Base-by-base conservation (phyloP, 1,140 invertebrate species). In the Campoletis sonorensis region DNA sequence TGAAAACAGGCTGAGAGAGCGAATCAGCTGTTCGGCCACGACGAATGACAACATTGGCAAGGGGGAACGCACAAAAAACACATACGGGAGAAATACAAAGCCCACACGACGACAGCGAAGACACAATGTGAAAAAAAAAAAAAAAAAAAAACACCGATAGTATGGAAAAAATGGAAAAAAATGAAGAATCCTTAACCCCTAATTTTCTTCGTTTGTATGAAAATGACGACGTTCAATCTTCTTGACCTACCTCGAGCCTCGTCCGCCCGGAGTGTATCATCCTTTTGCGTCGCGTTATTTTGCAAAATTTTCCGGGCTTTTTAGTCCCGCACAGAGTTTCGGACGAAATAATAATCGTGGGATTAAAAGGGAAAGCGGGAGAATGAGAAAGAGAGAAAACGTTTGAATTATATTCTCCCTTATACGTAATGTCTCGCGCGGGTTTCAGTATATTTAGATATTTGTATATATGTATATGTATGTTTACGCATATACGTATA, bases 271-370 rank as follows among this genome's bases (percentile, higher is more conserved):
- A 91, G 88, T 92, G 91, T 91, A 92, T 92, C 91, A 92, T 92
- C 91, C 91, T 92, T 92, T 92, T 92, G 88, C 91, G 91, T 90
- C 90, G 91, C 91, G 90, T 92, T 92, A 92, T 92, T 91, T 92
- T 92, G 91, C 88, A 88, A 87, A 86, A 87, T 61, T 84, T 91
- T 88, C 87, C 90, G 90, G 91, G 90, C 88, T 58, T 79, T 30
- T 68, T 70, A 87, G 81, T 88, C 90, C 91, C 91, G 91, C 90
- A 91, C 88, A 87, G 79, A 84, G 73, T 73, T 73, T 58, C 61
- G 54, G 85, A 84, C 83, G 84, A 84, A 51, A 70, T 30, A 71
- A 79, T 54, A 77, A 81, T 33, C 67, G n/a, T 64, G 61, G n/a
- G 67, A 70, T 18, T 2, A 30, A 27, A 21, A 21, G 30, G 30